These are phyloP conservation scores for Microctenopoma lineatum DNA, from an alignment of 2,797 vertebrate genomes.

Conservation along the genomic window DNA sequence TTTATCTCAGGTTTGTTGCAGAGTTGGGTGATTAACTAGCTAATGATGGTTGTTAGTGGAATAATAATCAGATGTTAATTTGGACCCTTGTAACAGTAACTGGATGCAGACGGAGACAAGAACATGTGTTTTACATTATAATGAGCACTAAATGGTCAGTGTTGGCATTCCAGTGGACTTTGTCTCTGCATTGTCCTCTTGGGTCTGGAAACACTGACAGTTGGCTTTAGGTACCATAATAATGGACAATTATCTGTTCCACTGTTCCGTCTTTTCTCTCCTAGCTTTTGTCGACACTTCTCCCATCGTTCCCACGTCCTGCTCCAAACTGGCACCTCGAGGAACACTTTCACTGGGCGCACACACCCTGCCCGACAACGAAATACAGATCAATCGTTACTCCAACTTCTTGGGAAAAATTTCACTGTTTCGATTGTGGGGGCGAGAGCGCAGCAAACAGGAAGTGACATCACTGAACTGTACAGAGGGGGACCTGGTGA, in stretches of 20 bases:
- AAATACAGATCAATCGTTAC: background rate
- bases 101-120: no score
- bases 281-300: background rate
- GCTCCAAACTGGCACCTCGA: slow-evolving; percentile 47
- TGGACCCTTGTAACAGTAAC: no score
- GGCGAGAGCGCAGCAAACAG: slow-evolving; percentile 45
- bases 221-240: background rate
- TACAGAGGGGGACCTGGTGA: slow-evolving; percentile 80
- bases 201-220: no score
- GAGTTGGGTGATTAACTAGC: no score
- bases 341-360: slow-evolving; percentile 80
- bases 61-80: no score
- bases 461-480: slow-evolving; percentile 70
- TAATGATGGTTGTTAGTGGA: no score
- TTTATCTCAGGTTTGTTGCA: no score
- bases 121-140: no score
- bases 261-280: background rate
- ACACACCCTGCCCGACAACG: slow-evolving; percentile 39
- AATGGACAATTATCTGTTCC: background rate
- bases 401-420: slow-evolving; percentile 58
- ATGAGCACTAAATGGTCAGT: no score
- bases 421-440: slow-evolving; percentile 83
- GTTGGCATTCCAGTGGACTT: no score
- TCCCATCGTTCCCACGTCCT: accelerated
- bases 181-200: no score